Percentiles rank a stretch among this genome's conserved stretches.
phyloP scores from a whole-genome alignment of 1,140 invertebrate species.

The Agrypnia vestita region DNA sequence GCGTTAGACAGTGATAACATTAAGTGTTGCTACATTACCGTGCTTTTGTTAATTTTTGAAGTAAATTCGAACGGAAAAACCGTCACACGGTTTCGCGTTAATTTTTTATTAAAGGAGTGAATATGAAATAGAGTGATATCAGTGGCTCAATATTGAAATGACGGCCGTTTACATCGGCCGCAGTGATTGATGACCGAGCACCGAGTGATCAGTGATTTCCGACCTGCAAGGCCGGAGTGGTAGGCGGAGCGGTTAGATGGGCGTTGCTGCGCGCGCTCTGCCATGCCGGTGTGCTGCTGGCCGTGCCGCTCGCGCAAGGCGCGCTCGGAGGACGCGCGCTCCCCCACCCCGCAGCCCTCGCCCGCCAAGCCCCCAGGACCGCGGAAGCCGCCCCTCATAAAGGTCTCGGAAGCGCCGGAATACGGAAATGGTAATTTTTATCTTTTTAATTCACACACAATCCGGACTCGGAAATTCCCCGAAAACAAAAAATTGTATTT shows the following conservation, averaged over 20 bases:
- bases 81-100: too few species aligned
- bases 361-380: conserved; percentile 35
- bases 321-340: conserved; percentile 11
- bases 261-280: conserved; percentile 7
- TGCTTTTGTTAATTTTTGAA: too few species aligned
- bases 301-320: conserved; percentile 50
- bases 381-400: conserved; percentile 51
- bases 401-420: conserved; percentile 58
- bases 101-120: too few species aligned
- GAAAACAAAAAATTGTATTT: too few species aligned
- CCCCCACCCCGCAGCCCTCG: conserved; percentile 8
- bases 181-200: too few species aligned
- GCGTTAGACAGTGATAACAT: too few species aligned
- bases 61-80: too few species aligned
- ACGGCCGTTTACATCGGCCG: too few species aligned
- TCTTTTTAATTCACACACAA: not conserved
- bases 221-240: not conserved
- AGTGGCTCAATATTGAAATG: too few species aligned
- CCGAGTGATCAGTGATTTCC: not conserved
- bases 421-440: conserved; percentile 56
- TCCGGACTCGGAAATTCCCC: too few species aligned
- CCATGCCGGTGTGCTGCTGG: conserved; percentile 59
- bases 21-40: too few species aligned
- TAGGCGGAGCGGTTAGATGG: not conserved
- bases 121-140: too few species aligned